Conservation (phyloP, 2,797 vertebrate genomes). For the Syndactyla subalaris region DNA sequence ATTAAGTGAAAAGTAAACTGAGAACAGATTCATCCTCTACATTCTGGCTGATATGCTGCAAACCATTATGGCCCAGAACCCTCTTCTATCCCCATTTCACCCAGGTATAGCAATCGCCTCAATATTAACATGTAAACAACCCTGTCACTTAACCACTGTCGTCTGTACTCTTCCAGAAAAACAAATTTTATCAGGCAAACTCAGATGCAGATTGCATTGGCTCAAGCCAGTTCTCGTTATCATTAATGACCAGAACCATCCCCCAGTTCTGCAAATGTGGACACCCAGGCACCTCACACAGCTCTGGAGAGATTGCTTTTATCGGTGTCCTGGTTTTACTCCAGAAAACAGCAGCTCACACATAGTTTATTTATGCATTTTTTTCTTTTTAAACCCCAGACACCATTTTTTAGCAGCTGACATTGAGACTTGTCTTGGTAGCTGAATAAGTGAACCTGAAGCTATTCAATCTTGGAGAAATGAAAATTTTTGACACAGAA, state of each 20-base stretch:
- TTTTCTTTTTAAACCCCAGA: neutral
- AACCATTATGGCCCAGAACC: neutral
- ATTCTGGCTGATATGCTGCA: neutral
- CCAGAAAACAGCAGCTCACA: neutral
- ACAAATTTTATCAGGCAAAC: constrained; percentile 76
- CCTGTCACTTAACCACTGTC: constrained; percentile 3
- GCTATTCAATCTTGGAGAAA: fast-evolving
- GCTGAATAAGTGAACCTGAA: neutral
- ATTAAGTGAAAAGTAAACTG: neutral
- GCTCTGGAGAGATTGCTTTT: constrained; percentile 11
- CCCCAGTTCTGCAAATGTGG: neutral
- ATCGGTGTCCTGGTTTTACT: neutral
- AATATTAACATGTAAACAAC: constrained; percentile 34
- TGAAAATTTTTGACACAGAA: neutral
- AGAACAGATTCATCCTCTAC: neutral
- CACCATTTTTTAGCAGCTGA: neutral
- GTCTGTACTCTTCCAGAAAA: constrained; percentile 57
- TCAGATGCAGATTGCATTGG: constrained; percentile 66
- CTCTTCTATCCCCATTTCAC: neutral
- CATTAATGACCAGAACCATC: constrained; percentile 62
- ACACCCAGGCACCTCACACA: neutral
- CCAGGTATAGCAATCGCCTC: neutral
- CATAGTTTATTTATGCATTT: neutral
- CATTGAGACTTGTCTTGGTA: neutral
- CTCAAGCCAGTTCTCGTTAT: constrained; percentile 58